phyloP scores from a whole-genome alignment of 2,113 vertebrate genomes.

The Plestiodon gilberti region DNA sequence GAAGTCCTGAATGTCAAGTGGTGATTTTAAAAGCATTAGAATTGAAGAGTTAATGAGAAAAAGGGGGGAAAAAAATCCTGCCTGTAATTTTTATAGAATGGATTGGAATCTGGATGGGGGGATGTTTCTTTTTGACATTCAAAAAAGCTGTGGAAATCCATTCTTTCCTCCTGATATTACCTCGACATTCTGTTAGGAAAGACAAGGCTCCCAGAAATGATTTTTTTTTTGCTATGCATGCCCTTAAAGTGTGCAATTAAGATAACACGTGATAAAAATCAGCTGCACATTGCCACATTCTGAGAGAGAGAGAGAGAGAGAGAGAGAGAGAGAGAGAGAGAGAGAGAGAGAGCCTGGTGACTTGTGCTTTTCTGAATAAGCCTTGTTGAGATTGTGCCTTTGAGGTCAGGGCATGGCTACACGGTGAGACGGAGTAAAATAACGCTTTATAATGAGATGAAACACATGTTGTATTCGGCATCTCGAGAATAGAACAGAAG shows the following conservation, averaged over 20 bases:
- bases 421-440: slow-evolving; percentile 4
- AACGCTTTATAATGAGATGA: neutral
- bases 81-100: slow-evolving; percentile 50
- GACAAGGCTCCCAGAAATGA: slow-evolving; percentile 71
- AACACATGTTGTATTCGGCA: neutral
- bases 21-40: neutral
- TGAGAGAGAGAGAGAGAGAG: too few species aligned
- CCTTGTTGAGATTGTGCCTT: slow-evolving; percentile 4
- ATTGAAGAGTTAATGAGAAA: neutral
- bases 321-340: too few species aligned
- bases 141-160: slow-evolving; percentile 65
- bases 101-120: slow-evolving; percentile 42
- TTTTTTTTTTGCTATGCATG: slow-evolving; percentile 47
- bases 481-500: neutral
- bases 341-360: slow-evolving; percentile 35
- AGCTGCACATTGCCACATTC: slow-evolving; percentile 30
- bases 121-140: slow-evolving; percentile 53
- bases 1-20: neutral
- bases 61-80: slow-evolving; percentile 4
- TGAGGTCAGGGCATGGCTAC: slow-evolving; percentile 43
- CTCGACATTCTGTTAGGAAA: slow-evolving; percentile 70
- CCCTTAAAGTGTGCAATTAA: slow-evolving; percentile 73
- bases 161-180: slow-evolving; percentile 65
- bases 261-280: slow-evolving; percentile 69
- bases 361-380: slow-evolving; percentile 47